Evolutionary conservation across 2,113 vertebrate species (phyloP), one percentile per base, ranked within the genome.

Genomic region (Equus quagga): DNA sequence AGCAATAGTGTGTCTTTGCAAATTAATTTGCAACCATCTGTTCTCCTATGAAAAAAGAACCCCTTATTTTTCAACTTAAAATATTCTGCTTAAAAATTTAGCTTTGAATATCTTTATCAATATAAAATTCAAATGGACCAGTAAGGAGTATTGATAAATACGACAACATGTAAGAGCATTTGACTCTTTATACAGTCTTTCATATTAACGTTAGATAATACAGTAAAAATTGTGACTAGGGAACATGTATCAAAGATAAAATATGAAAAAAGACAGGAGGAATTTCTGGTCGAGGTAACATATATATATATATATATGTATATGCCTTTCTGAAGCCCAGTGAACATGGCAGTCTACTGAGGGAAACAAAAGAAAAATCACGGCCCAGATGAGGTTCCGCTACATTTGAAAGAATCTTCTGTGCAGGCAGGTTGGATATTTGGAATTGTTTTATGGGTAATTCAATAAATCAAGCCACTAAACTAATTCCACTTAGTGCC

Each of bases 71-170:
- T 89, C 72, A 92, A n/a, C 62, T 58, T 78, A 58, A 80, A 60
- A 88, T 89, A 75, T 82, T 93, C 70, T 90, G 31, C 31, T 94
- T 81, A 75, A 89, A 79, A 79, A 94, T 46, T 94, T 93, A 76
- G 56, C n/a, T 82, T 85, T 76, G 15, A 93, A 85, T n/a, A 19
- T 58, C 5, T 58, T 69, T 88, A 62, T 83, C 31, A 83, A 72
- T 91, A 76, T 82, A 64, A 62, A 95, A 82, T 78, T 62, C 44
- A 69, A 56, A 49, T 56, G 41, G 36, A 56, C 60, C 64, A 36
- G 26, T 91, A 67, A 82, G 44, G 18, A 31, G n/a, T 87, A 51
- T 51, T 76, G 31, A 46, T 76, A 67, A 87, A 87, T 82, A 87
- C 26, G 67, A 56, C 1, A 26, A 73, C 44, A 62, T 12, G 7